These are phyloP conservation scores for Venturia canescens DNA, from an alignment of 1,140 invertebrate species.

Conservation along the genomic window DNA sequence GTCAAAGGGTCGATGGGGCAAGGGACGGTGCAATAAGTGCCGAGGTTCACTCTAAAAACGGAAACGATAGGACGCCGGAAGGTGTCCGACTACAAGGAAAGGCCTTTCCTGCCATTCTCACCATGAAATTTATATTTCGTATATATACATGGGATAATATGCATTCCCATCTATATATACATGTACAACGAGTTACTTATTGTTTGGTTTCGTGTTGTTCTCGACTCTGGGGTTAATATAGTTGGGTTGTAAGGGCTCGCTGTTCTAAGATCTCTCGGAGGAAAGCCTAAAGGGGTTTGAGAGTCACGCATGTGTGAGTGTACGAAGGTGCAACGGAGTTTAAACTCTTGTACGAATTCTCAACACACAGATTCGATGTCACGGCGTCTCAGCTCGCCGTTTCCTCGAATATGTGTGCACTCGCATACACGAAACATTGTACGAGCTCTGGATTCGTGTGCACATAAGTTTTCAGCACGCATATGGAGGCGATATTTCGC, in stretches of 20 bases:
- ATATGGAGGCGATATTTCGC: background rate
- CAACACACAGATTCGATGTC: background rate
- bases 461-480: slow-evolving; percentile 34
- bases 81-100: slow-evolving; percentile 73
- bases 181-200: background rate
- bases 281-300: background rate
- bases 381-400: slow-evolving; percentile 22
- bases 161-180: background rate
- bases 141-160: background rate
- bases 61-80: slow-evolving; percentile 74
- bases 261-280: background rate
- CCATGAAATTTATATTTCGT: background rate
- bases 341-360: slow-evolving; percentile 25
- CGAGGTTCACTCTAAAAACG: slow-evolving; percentile 62
- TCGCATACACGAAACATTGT: no score
- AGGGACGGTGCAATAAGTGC: slow-evolving; percentile 11
- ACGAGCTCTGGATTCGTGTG: no score
- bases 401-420: background rate
- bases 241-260: background rate
- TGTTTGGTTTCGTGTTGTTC: background rate
- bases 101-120: slow-evolving; percentile 61
- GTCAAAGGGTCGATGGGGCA: background rate
- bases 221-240: background rate
- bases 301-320: background rate
- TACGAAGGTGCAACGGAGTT: background rate